phyloP scores from a whole-genome alignment of 2,797 vertebrate genomes.

The Urocyon cinereoargenteus region DNA sequence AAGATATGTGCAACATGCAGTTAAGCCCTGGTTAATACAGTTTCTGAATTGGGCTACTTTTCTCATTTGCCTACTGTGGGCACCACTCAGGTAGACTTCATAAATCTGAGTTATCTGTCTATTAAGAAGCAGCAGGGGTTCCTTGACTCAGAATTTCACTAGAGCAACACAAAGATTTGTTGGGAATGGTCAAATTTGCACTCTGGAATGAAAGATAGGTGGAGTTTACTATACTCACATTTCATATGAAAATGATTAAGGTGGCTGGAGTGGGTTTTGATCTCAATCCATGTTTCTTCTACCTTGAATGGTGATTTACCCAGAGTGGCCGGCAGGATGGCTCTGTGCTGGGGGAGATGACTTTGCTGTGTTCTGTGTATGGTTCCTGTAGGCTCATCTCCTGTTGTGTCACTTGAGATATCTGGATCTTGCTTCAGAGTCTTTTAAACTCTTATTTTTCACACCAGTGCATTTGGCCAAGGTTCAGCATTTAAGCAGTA shows the following conservation, averaged over 20 bases:
- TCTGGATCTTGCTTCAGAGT: neutral
- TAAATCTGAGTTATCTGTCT: neutral
- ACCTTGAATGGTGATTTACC: neutral
- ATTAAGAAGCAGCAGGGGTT: neutral
- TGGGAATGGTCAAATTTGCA: neutral
- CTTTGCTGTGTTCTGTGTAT: neutral
- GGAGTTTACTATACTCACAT: neutral
- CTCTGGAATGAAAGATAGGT: neutral
- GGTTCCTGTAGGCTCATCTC: neutral
- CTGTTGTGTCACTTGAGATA: neutral
- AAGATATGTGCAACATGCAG: neutral
- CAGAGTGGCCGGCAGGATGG: accelerated
- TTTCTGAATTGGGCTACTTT: constrained; percentile 16
- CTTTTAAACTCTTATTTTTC: neutral
- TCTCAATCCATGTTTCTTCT: neutral
- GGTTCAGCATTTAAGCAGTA: neutral
- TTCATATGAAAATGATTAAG: neutral
- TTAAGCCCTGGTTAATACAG: neutral
- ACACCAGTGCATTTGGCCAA: neutral
- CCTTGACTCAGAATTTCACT: neutral
- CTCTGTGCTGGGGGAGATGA: accelerated
- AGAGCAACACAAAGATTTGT: neutral
- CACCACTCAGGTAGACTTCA: neutral
- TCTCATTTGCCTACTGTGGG: neutral
- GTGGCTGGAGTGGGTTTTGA: too few species aligned